Base-by-base conservation (phyloP, 2,888 invertebrate genomes). In the Coronaproctus castanopsis region DNA sequence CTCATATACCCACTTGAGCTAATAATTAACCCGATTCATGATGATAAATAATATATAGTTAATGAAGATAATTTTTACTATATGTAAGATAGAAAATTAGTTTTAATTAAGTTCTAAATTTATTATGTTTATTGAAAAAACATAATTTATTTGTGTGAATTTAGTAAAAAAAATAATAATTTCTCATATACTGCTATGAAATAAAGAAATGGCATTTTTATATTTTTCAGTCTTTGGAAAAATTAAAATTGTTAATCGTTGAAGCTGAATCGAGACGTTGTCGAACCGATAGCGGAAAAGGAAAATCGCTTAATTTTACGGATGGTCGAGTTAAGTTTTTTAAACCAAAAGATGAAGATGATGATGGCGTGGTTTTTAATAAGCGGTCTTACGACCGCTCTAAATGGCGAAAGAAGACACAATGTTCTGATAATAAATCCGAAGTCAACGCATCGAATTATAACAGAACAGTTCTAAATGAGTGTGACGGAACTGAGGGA, bases 161-260 rank as follows among this genome's bases (percentile, higher is more conserved):
- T n/a, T n/a, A n/a, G n/a, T n/a, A n/a, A n/a, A n/a, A n/a, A n/a
- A n/a, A n/a, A n/a, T n/a, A n/a, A n/a, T n/a, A n/a, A n/a, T n/a
- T n/a, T n/a, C n/a, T n/a, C n/a, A n/a, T n/a, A n/a, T n/a, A n/a
- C n/a, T n/a, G n/a, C n/a, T n/a, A n/a, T n/a, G n/a, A n/a, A n/a
- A n/a, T n/a, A n/a, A n/a, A n/a, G n/a, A n/a, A n/a, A n/a, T n/a
- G n/a, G n/a, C n/a, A n/a, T 36, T 36, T 36, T 36, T 36, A 62
- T 60, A 55, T 59, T 58, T 70, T 71, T 50, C 67, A 78, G 77
- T 78, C 78, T 18, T 66, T 79, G 61, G 72, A 74, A 59, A 72
- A 71, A 55, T 71, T 79, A 57, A 67, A 74, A 63, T 65, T 68
- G 1, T 72, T 76, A 74, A 71, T 79, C 52, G 68, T 66, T 22